phyloP scores from a whole-genome alignment of 2,797 vertebrate genomes.

The Melanotaenia pygmaea region DNA sequence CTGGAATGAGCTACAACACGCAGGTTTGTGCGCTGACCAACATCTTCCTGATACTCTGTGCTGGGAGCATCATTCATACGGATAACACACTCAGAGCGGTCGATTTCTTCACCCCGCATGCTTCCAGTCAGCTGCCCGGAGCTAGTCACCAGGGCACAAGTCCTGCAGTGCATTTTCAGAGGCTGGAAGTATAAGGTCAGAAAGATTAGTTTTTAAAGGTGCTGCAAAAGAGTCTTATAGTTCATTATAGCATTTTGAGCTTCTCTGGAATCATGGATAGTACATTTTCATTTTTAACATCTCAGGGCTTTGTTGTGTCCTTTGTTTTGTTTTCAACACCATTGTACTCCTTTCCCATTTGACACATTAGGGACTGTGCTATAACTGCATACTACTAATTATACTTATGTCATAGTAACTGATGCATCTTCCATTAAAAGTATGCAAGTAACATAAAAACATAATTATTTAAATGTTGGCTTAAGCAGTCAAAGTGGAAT shows the following conservation, averaged over 20 bases:
- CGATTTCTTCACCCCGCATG: constrained; percentile 84
- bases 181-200: constrained; percentile 77
- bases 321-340: background rate
- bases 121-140: constrained; percentile 88
- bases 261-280: background rate
- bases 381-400: background rate
- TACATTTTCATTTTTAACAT: background rate
- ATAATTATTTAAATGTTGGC: no score
- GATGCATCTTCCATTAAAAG: background rate
- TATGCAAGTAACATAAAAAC: no score
- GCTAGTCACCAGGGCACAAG: constrained; percentile 91
- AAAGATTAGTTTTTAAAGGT: background rate
- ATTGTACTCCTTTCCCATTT: background rate
- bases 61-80: constrained; percentile 94
- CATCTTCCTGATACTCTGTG: constrained; percentile 82
- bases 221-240: background rate
- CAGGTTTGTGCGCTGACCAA: constrained; percentile 88
- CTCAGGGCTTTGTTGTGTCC: background rate
- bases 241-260: background rate
- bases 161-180: constrained; percentile 89
- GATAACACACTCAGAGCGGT: constrained; percentile 89
- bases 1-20: constrained; percentile 92
- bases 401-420: background rate
- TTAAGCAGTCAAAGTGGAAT: background rate
- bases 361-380: background rate